Evolutionary conservation across 2,797 vertebrate genomes (phyloP), one percentile per base, ranked within the genome.

Genomic region (Galaxias olidus): DNA sequence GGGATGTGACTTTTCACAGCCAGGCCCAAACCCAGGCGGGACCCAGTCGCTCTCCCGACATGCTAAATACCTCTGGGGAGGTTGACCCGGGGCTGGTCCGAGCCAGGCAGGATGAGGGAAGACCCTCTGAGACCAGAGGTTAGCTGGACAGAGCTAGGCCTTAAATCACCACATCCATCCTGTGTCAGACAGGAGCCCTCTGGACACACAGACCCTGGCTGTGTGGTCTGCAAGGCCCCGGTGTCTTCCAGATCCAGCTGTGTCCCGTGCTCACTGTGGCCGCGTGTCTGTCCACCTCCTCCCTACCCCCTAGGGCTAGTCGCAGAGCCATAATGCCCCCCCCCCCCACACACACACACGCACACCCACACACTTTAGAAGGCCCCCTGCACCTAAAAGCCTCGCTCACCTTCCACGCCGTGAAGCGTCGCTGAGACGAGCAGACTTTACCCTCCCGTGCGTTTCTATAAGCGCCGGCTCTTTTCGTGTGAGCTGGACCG

Each of bases 1-100:
- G 75, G 81, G 85, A 89, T 92, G 90, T 87, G 89, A 90, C 82
- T 92, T 93, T 93, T 92, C 92, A 88, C 91, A 90, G 88, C 79
- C 73, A 85, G 74, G 79, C 85, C 86, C 79, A 90, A 90, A 85
- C 73, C 59, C 81, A 79, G 84, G 73, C 71, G 69, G 68, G 73
- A 80, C 81, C 71, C 74, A 9, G 72, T 74, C 82, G 78, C 74
- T 72, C 53, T 80, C 68, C 58, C 64, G 82, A 80, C 73, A 75
- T 88, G 90, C 81, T 86, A 91, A 90, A 93, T 90, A 83, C 86
- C 88, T 85, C 66, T 63, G 66, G 63, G 63, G 74, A 82, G 79
- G 72, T 85, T 85, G 80, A 82, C 67, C 78, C 82, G 65, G 80
- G 72, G 72, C 82, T 76, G 75, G 57, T n/a, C 54, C 48, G 30